phyloP scores from a whole-genome alignment of 2,797 vertebrate species.

The Labroides dimidiatus region DNA sequence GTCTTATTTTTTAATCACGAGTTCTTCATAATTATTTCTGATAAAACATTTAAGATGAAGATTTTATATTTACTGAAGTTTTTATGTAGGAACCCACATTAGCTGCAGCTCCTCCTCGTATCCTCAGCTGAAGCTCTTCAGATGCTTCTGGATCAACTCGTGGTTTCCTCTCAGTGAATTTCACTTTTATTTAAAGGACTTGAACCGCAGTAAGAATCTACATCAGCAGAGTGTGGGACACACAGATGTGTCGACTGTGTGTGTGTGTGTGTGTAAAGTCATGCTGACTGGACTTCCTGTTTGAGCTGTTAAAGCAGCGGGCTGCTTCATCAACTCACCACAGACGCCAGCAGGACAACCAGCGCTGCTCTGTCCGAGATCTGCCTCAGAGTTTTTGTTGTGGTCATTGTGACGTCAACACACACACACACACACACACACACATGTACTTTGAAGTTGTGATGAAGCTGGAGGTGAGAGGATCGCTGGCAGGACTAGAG shows the following conservation, averaged over 20 bases:
- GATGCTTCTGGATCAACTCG: too few relatives aligned
- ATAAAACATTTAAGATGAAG: too few relatives aligned
- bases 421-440: conserved; percentile 3
- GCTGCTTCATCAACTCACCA: neutral
- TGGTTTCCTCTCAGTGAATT: neutral
- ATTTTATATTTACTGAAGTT: too few relatives aligned
- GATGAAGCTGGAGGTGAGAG: too few relatives aligned
- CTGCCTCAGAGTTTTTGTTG: neutral
- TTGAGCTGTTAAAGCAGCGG: neutral
- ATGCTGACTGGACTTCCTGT: conserved; percentile 10
- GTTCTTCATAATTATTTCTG: too few relatives aligned
- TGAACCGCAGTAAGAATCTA: neutral
- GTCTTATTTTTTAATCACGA: too few relatives aligned
- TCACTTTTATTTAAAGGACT: neutral
- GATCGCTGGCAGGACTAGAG: too few relatives aligned
- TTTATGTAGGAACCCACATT: too few relatives aligned
- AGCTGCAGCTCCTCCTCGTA: too few relatives aligned
- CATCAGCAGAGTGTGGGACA: neutral
- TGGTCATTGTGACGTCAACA: neutral
- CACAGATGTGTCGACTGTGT: too few relatives aligned
- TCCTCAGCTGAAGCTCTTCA: too few relatives aligned
- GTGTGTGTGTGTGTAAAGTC: neutral
- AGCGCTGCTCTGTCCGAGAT: neutral
- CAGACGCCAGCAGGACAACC: neutral
- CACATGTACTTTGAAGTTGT: too few relatives aligned